These are phyloP conservation scores for Saccopteryx leptura DNA, from an alignment of 2,113 vertebrate species.

Conservation along the genomic window DNA sequence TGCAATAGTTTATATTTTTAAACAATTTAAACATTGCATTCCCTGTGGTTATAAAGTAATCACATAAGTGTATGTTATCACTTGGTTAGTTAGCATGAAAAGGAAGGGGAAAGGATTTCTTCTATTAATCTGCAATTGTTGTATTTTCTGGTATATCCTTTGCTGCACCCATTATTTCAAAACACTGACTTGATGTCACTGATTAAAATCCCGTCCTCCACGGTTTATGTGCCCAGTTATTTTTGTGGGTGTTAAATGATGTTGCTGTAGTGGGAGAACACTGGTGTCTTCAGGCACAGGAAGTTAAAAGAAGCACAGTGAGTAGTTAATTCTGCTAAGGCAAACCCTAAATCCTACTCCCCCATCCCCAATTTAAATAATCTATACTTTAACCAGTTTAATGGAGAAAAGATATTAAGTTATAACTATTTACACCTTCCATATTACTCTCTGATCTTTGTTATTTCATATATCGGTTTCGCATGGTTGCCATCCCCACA, in stretches of 20 bases:
- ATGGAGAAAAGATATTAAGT: conserved; percentile 10
- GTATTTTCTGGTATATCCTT: neutral
- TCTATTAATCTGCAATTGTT: neutral
- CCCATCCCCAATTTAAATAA: neutral
- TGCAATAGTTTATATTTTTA: neutral
- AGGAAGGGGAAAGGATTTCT: neutral
- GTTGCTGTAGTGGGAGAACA: neutral
- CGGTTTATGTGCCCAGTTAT: neutral
- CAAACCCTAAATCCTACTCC: neutral
- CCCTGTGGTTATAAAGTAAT: neutral
- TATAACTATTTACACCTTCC: neutral
- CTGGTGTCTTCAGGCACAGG: neutral
- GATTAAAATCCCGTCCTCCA: neutral
- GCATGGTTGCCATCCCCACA: neutral
- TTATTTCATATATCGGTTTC: neutral
- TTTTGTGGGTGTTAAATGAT: neutral
- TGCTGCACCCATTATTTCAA: neutral
- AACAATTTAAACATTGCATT: neutral
- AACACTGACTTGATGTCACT: neutral
- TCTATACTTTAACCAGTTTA: conserved; percentile 17
- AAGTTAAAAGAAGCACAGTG: neutral
- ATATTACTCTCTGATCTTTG: conserved; percentile 22
- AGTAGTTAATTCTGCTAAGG: neutral
- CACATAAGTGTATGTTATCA: neutral
- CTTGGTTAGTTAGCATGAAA: neutral